phyloP scores from a whole-genome alignment of 2,888 invertebrate genomes.

The Willowsia nigromaculata region DNA sequence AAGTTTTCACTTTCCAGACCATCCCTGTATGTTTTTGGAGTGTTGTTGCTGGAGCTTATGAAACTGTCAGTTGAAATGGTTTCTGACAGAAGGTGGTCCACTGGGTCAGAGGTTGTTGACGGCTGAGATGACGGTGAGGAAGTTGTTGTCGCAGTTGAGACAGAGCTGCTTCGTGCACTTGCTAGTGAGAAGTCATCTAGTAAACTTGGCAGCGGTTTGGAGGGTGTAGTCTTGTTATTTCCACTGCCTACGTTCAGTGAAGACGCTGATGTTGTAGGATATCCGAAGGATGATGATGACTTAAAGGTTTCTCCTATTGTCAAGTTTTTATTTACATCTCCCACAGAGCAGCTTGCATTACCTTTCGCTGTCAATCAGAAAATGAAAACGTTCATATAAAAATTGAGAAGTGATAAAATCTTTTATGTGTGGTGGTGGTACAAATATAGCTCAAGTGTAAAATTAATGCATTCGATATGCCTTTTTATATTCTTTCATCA shows the following conservation, averaged over 20 bases:
- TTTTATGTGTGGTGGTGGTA: not conserved
- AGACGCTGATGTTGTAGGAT: constrained; percentile 17
- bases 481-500: constrained; percentile 22
- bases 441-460: constrained; percentile 48
- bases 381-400: constrained; percentile 58
- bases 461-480: constrained; percentile 18
- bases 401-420: constrained; percentile 9
- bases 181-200: constrained; percentile 45
- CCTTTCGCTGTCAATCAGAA: constrained; percentile 78
- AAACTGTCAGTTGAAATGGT: constrained; percentile 65
- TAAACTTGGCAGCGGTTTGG: constrained; percentile 47
- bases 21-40: constrained; percentile 73
- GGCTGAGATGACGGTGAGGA: constrained; percentile 52
- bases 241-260: constrained; percentile 39
- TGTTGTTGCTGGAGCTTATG: constrained; percentile 36
- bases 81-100: constrained; percentile 67
- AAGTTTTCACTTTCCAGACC: constrained; percentile 83
- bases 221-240: constrained; percentile 58
- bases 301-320: constrained; percentile 64
- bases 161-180: constrained; percentile 67
- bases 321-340: constrained; percentile 78
- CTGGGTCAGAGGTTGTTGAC: constrained; percentile 71
- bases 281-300: constrained; percentile 56
- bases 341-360: constrained; percentile 76
- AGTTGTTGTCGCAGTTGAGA: constrained; percentile 60